phyloP scores from a whole-genome alignment of 2,888 invertebrate species.

The Neria commutata region DNA sequence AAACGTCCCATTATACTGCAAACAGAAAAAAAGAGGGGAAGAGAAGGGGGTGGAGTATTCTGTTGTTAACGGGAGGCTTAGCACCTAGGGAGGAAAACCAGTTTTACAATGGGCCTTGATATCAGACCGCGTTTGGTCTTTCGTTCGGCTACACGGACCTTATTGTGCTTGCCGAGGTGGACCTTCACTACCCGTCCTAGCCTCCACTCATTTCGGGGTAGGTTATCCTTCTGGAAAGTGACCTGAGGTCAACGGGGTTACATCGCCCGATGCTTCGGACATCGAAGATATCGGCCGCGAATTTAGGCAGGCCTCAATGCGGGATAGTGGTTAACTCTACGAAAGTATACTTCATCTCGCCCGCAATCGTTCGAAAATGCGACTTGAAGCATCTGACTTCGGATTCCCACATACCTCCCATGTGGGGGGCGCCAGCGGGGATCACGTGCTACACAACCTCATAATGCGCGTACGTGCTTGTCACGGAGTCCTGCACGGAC shows the following conservation, averaged over 20 bases:
- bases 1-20: no score
- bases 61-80: no score
- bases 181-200: conserved; percentile 1
- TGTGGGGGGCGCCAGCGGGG: conserved; percentile 4
- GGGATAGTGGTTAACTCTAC: conserved; percentile 10
- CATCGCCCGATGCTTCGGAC: neutral
- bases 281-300: neutral
- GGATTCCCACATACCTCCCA: conserved; percentile 4
- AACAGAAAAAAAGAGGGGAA: no score
- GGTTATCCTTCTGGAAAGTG: conserved; percentile 8
- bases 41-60: no score
- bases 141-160: conserved; percentile 7
- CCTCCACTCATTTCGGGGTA: conserved; percentile 9
- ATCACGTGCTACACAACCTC: conserved; percentile 1
- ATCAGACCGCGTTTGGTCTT: no score
- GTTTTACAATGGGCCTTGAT: no score
- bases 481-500: no score
- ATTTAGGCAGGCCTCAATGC: neutral
- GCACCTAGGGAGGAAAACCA: no score
- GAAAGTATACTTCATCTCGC: conserved; percentile 9
- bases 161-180: neutral
- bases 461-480: no score
- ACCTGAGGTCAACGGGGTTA: conserved; percentile 4
- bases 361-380: conserved; percentile 6
- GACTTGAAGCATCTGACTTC: conserved; percentile 6